Evolutionary conservation across 1,140 invertebrate genomes (phyloP), one percentile per base, ranked within the genome.

Genomic region (Daktulosphaira vitifoliae): DNA sequence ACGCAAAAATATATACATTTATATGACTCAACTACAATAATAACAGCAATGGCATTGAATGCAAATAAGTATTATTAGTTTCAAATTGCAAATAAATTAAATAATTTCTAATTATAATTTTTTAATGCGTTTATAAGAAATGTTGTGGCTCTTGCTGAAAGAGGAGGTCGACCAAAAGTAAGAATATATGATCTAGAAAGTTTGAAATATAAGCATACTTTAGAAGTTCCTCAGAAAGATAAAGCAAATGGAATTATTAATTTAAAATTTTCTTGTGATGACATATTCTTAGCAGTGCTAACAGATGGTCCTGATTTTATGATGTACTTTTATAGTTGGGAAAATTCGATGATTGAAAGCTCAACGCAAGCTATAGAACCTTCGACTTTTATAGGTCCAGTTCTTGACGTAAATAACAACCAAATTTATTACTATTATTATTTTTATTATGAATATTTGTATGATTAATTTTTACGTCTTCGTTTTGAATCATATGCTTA

Each of bases 321-420:
- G 18, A 78, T 92, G 72, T 79, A 89, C 56, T 86, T 83, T 72
- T 93, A 87, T 74, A 85, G 85, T 70, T 89, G 87, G 84, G 88
- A 91, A 69, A 90, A 86, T 73, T 84, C 84, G 1, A 89, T 87
- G 74, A 78, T 92, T 1, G 84, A 90, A 70, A 88, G 74, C 79
- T 86, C n/a, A 75, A 77, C 48, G 2, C 87, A 86, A 74, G 79
- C 85, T 46, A 80, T 83, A 68, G 84, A 81, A 73, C 74, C 65
- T 16, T 65, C 78, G 0, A 82, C 81, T 68, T 80, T 78, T 16
- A 75, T 77, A 50, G 77, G 79, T 3, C 75, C 76, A 2, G 72
- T 76, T 16, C 67, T 75, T 3, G 73, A 78, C 33, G 71, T 76
- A 70, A 68, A 66, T 33, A n/a, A n/a, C n/a, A n/a, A n/a, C n/a